These are phyloP conservation scores for Ciconia nigra DNA, from an alignment of 2,797 vertebrate genomes.

Conservation along the genomic window DNA sequence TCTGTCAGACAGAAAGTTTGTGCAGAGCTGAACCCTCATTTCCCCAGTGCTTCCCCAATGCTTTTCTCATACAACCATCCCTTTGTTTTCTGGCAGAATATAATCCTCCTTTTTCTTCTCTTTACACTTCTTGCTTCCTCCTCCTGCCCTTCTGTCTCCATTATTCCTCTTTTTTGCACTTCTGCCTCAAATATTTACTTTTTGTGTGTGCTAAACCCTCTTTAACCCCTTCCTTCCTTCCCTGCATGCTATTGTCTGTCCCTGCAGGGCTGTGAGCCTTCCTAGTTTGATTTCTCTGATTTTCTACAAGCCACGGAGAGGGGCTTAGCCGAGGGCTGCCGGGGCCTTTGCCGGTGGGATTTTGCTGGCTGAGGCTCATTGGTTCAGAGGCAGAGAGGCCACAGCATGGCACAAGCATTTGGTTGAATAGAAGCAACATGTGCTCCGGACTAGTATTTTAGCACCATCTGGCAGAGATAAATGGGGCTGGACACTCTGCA, in stretches of 20 bases:
- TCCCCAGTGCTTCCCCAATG: not conserved
- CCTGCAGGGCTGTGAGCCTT: not conserved
- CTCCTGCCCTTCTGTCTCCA: not conserved
- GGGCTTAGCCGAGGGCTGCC: not conserved
- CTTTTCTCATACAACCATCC: constrained; percentile 23
- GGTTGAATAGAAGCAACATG: constrained; percentile 55
- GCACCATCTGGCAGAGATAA: constrained; percentile 65
- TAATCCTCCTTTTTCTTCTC: constrained; percentile 36
- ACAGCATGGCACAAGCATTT: constrained; percentile 37
- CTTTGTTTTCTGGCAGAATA: constrained; percentile 32
- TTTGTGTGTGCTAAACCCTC: not conserved
- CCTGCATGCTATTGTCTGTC: not conserved
- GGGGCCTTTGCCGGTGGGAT: not conserved
- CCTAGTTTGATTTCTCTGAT: not conserved
- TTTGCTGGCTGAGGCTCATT: constrained; percentile 2
- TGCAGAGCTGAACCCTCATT: not conserved
- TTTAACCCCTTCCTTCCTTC: constrained; percentile 36
- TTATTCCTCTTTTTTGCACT: constrained; percentile 20
- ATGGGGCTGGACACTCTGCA: constrained; percentile 36
- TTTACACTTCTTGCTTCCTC: constrained; percentile 28
- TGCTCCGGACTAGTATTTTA: not conserved
- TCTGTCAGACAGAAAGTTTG: constrained; percentile 42
- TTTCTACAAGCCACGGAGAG: not conserved
- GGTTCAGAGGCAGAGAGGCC: constrained; percentile 14
- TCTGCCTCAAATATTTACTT: constrained; percentile 42